A percentile compares a stretch with the other conserved stretches of the same genome.
These are phyloP conservation scores for Halcyon chelicuti DNA, from an alignment of 2,797 vertebrate species.

Conservation along the genomic window DNA sequence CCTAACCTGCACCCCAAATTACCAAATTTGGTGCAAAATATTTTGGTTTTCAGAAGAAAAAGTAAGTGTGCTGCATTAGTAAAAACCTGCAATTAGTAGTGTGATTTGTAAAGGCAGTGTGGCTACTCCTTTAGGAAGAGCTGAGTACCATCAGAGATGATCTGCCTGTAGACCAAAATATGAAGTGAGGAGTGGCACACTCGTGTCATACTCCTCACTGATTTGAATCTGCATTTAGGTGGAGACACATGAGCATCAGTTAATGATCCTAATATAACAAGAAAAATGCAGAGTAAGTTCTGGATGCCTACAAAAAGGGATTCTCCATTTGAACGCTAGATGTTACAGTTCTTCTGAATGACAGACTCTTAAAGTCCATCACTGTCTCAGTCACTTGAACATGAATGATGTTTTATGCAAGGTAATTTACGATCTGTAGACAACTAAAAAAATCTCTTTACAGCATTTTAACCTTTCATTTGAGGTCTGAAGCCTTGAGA, in stretches of 20 bases:
- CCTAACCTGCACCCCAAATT: not conserved
- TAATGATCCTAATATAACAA: not conserved
- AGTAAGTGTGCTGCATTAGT: not conserved
- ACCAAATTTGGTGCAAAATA: not conserved
- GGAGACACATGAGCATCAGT: not conserved
- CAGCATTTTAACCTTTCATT: not conserved
- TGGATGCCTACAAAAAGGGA: not conserved
- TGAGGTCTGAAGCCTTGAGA: not conserved
- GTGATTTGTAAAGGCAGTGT: not conserved
- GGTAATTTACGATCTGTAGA: not conserved
- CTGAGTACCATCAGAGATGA: not conserved
- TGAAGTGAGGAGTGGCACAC: not conserved
- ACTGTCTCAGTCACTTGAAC: not conserved
- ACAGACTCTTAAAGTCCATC: not conserved
- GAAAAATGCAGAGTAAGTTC: not conserved
- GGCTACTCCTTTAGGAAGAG: not conserved
- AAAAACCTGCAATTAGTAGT: not conserved
- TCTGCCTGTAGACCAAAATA: not conserved
- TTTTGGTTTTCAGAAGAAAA: not conserved
- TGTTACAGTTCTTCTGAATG: not conserved
- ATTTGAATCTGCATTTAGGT: not conserved
- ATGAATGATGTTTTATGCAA: not conserved
- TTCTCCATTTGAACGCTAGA: not conserved
- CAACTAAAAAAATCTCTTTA: not conserved
- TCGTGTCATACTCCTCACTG: not conserved